Percentiles rank a stretch among this genome's conserved stretches.
phyloP scores from a whole-genome alignment of 2,888 invertebrate genomes.

The Brachyptera risi region DNA sequence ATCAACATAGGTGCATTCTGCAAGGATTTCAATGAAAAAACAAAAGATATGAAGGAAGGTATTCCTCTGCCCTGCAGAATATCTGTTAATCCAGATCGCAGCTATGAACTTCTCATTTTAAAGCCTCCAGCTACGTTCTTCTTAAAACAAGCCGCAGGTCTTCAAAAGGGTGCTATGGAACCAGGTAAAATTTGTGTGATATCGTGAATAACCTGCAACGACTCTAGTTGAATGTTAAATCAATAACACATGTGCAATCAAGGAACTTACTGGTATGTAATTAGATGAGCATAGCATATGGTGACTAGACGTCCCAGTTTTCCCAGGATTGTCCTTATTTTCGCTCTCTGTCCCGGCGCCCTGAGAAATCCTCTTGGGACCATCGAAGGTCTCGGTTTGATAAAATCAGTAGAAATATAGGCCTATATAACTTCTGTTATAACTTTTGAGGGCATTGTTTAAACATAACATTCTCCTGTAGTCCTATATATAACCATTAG shows the following conservation, averaged over 20 bases:
- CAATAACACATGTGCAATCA: background rate
- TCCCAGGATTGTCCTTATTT: too few species aligned
- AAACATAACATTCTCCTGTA: too few species aligned
- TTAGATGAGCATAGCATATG: too few species aligned
- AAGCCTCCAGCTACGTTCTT: conserved; percentile 87
- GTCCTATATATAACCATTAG: too few species aligned
- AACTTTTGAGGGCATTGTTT: too few species aligned
- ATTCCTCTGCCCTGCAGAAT: conserved; percentile 83
- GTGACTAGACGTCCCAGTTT: too few species aligned
- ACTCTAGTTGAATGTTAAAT: background rate
- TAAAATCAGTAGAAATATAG: too few species aligned
- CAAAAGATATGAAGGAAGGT: conserved; percentile 83
- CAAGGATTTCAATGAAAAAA: conserved; percentile 94
- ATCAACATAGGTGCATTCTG: conserved; percentile 95
- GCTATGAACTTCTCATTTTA: conserved; percentile 74
- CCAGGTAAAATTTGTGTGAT: conserved; percentile 43
- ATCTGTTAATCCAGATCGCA: conserved; percentile 78
- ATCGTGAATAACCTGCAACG: background rate
- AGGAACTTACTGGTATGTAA: too few species aligned
- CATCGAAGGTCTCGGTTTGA: too few species aligned
- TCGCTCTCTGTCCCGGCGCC: too few species aligned
- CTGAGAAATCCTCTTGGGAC: too few species aligned
- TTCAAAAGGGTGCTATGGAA: conserved; percentile 73
- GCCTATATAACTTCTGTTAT: too few species aligned
- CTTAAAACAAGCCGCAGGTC: conserved; percentile 92